Percentiles rank a stretch among this genome's conserved stretches.
Evolutionary conservation across 1,140 invertebrate species (phyloP).

Genomic region (Drosophila sp.): DNA sequence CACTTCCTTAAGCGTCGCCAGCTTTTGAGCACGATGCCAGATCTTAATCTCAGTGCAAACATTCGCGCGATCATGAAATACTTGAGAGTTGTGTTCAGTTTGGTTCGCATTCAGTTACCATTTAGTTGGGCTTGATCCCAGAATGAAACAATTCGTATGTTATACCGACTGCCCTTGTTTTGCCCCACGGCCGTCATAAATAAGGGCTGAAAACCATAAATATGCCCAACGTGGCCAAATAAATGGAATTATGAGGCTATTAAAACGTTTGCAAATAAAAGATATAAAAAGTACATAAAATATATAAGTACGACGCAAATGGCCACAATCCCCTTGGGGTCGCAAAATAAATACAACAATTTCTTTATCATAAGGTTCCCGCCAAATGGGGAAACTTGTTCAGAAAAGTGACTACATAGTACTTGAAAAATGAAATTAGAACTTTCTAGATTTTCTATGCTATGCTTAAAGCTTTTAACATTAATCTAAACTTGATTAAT

Average conservation of each 20-base stretch:
- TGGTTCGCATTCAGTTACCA: background rate
- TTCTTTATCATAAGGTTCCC: conserved; percentile 20
- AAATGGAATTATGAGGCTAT: conserved; percentile 60
- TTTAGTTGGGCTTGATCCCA: conserved; percentile 2
- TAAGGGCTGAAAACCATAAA: conserved; percentile 57
- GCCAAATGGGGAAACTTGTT: background rate
- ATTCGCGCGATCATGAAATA: conserved; percentile 40
- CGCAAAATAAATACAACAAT: conserved; percentile 3
- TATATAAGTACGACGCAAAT: conserved; percentile 45
- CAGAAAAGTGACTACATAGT: background rate
- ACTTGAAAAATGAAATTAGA: background rate
- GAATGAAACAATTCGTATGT: background rate
- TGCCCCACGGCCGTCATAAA: conserved; percentile 45
- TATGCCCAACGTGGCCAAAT: conserved; percentile 50
- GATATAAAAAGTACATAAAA: conserved; percentile 60
- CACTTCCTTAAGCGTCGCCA: conserved; percentile 29
- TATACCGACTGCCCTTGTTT: conserved; percentile 1
- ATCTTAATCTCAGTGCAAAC: conserved; percentile 39
- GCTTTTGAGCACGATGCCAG: conserved; percentile 23
- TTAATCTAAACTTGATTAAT: too few relatives aligned
- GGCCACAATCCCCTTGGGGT: conserved; percentile 8
- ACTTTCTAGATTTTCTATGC: background rate
- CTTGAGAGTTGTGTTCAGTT: background rate
- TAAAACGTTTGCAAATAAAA: conserved; percentile 59
- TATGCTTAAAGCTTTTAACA: background rate